Evolutionary conservation across 2,888 invertebrate genomes (phyloP).

Genomic region (Acanthoscelides obtectus): DNA sequence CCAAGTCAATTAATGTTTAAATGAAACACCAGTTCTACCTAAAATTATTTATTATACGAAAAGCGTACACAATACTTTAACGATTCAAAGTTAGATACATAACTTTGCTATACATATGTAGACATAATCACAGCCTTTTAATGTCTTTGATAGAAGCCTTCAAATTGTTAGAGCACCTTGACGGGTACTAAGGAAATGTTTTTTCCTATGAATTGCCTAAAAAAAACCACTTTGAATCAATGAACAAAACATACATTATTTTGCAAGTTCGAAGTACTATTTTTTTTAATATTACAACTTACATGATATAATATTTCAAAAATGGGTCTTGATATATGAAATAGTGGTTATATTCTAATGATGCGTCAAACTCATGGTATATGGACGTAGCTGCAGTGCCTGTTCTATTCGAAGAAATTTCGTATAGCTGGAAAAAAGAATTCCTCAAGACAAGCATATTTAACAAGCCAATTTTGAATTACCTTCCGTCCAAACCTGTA

Average conservation of each 20-base stretch:
- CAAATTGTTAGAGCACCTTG: not conserved
- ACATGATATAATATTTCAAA: slow-evolving; percentile 35
- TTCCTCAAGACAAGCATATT: not conserved
- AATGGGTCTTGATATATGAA: slow-evolving; percentile 35
- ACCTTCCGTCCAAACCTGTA: slow-evolving; percentile 74
- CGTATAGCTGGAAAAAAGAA: slow-evolving; percentile 26
- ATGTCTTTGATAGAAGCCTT: slow-evolving; percentile 22
- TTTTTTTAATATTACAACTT: slow-evolving; percentile 26
- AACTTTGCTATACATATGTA: slow-evolving; percentile 1
- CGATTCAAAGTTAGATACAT: not conserved
- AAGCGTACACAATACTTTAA: not conserved
- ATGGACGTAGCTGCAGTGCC: slow-evolving; percentile 18
- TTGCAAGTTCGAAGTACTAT: too few species aligned
- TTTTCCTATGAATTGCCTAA: not conserved
- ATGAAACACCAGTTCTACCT: too few species aligned
- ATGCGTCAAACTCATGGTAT: slow-evolving; percentile 26
- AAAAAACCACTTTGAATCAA: not conserved
- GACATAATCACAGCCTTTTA: slow-evolving; percentile 21
- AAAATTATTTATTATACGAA: too few species aligned
- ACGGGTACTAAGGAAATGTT: not conserved
- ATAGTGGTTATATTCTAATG: slow-evolving; percentile 25
- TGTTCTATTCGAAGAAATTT: slow-evolving; percentile 21
- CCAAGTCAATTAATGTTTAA: too few species aligned
- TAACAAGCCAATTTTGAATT: slow-evolving; percentile 13
- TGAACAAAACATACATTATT: too few species aligned